These are phyloP conservation scores for Microcebus tavaratra DNA, from an alignment of 2,113 vertebrate species.

Conservation along the genomic window DNA sequence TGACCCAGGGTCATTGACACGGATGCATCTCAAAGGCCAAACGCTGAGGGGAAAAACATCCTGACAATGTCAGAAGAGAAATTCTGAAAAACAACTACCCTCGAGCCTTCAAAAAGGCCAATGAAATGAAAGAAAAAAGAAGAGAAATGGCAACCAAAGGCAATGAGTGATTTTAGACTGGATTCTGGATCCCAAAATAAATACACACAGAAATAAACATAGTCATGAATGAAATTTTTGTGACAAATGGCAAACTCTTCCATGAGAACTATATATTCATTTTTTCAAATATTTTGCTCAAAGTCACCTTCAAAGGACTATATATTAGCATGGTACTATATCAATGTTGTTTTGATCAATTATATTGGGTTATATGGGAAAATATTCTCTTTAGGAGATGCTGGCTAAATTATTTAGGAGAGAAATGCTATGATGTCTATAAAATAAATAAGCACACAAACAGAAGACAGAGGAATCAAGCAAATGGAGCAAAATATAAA, in stretches of 20 bases:
- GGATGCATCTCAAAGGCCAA: neutral
- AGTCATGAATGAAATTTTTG: neutral
- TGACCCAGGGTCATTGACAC: rapidly evolving
- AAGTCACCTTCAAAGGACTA: no score
- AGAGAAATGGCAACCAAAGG: neutral
- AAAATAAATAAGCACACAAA: neutral
- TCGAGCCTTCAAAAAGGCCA: neutral
- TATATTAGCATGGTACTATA: no score
- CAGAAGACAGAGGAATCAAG: neutral
- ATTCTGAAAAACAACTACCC: neutral
- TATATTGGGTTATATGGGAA: neutral
- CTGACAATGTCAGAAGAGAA: neutral
- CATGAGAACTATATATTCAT: neutral
- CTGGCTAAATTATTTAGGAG: neutral
- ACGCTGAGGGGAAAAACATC: neutral
- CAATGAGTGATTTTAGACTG: neutral
- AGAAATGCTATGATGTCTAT: neutral
- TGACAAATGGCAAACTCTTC: neutral
- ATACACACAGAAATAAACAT: neutral
- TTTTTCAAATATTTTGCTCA: no score
- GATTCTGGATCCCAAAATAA: neutral
- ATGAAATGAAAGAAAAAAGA: neutral
- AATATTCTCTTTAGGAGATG: neutral
- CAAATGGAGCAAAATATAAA: neutral
- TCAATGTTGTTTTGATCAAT: neutral